Percentiles rank a stretch among this genome's conserved stretches.
Conservation (phyloP, 2,888 invertebrate genomes). For the Hirtodrosophila trivittata region DNA sequence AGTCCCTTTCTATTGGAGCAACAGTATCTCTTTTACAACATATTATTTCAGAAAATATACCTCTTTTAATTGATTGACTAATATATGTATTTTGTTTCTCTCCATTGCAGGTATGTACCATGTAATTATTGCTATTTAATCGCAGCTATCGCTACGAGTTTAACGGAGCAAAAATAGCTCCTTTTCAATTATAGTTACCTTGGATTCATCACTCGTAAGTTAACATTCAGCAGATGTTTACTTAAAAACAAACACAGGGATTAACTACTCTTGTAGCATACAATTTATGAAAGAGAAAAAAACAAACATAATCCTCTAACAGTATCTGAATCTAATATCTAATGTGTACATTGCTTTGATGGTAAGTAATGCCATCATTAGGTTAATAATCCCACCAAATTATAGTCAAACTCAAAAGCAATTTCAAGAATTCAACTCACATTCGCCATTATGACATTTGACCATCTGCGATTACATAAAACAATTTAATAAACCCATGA, state of each 20-base stretch:
- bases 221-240: too few relatives aligned
- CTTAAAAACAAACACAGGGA: neutral
- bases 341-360: neutral
- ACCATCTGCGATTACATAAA: slow-evolving; percentile 60
- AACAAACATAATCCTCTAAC: slow-evolving; percentile 5
- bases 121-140: too few relatives aligned
- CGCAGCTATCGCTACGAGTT: too few relatives aligned
- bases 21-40: too few relatives aligned
- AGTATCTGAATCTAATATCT: slow-evolving; percentile 15
- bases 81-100: slow-evolving; percentile 10
- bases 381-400: slow-evolving; percentile 43
- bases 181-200: neutral
- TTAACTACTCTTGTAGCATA: neutral
- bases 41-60: too few relatives aligned
- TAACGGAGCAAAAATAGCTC: too few relatives aligned
- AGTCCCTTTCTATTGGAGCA: too few relatives aligned
- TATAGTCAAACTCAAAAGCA: slow-evolving; percentile 51
- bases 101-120: slow-evolving; percentile 57
- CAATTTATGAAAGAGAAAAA: neutral
- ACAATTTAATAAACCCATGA: slow-evolving; percentile 77
- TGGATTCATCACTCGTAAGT: neutral
- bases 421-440: slow-evolving; percentile 60
- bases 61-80: neutral
- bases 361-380: slow-evolving; percentile 34
- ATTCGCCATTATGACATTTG: slow-evolving; percentile 55